Evolutionary conservation across 2,888 invertebrate genomes (phyloP).

Genomic region (Leucophenga maculata): DNA sequence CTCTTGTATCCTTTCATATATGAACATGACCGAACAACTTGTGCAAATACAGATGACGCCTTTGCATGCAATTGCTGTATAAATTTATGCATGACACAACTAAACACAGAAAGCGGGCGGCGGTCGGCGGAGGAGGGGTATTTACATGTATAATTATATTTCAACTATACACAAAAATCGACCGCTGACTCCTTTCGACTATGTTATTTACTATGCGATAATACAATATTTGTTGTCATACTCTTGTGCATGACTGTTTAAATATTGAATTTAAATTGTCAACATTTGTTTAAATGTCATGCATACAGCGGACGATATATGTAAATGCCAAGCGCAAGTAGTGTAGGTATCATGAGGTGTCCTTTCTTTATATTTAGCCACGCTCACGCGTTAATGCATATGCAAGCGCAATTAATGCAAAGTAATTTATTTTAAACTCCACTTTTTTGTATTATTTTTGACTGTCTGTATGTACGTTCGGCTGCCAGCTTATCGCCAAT

Average conservation of each 20-base stretch:
- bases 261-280: constrained; percentile 33
- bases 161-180: constrained; percentile 3
- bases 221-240: too few relatives aligned
- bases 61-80: constrained; percentile 6
- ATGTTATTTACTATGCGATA: too few relatives aligned
- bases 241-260: constrained; percentile 9
- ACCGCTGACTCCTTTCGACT: not conserved
- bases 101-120: not conserved
- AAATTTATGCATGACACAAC: not conserved
- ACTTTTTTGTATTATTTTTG: not conserved
- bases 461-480: constrained; percentile 31
- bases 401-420: constrained; percentile 31
- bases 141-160: constrained; percentile 1
- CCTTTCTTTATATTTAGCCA: not conserved
- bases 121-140: too few relatives aligned
- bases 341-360: not conserved
- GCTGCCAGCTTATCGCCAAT: constrained; percentile 26
- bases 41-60: constrained; percentile 10
- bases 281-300: constrained; percentile 29
- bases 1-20: too few relatives aligned
- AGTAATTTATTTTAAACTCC: constrained; percentile 13
- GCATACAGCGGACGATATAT: not conserved
- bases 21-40: not conserved
- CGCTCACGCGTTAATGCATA: constrained; percentile 22
- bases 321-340: too few relatives aligned